Conservation (phyloP, 1,140 invertebrate species). For the Heliconius himera region DNA sequence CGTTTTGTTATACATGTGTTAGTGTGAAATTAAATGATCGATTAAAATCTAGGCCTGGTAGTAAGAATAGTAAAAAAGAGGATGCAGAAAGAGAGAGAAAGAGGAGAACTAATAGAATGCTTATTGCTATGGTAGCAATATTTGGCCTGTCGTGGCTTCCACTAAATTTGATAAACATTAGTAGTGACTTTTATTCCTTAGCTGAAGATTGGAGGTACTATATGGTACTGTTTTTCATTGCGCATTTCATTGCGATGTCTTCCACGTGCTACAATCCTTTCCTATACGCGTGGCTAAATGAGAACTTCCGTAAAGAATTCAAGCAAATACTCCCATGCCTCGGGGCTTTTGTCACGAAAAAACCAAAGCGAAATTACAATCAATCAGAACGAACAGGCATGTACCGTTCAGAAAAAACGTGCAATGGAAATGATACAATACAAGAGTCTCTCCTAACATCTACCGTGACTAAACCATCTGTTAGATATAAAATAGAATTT, state of each 20-base stretch:
- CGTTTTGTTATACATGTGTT: constrained; percentile 96
- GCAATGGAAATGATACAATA: constrained; percentile 88
- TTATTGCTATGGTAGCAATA: constrained; percentile 97
- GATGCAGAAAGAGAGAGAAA: constrained; percentile 89
- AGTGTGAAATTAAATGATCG: constrained; percentile 93
- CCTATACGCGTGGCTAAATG: constrained; percentile 98
- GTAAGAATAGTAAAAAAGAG: constrained; percentile 89
- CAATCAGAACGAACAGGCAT: constrained; percentile 73
- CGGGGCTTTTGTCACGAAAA: constrained; percentile 73
- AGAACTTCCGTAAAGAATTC: constrained; percentile 98
- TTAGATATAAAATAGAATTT: constrained; percentile 73
- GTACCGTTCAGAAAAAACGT: constrained; percentile 84
- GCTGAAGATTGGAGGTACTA: constrained; percentile 90
- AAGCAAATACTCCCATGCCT: constrained; percentile 90
- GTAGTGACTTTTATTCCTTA: constrained; percentile 90
- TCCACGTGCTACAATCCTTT: constrained; percentile 97
- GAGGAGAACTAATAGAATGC: constrained; percentile 94
- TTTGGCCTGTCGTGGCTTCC: constrained; percentile 98
- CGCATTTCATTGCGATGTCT: constrained; percentile 97
- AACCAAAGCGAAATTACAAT: constrained; percentile 65
- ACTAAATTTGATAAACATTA: constrained; percentile 93
- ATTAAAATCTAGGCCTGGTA: constrained; percentile 89
- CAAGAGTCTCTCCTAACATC: constrained; percentile 85
- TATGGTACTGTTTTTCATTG: constrained; percentile 91
- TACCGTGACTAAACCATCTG: constrained; percentile 67